Percentiles rank a stretch among this genome's conserved stretches.
These are phyloP conservation scores for Oncorhynchus gorbuscha DNA, from an alignment of 2,113 vertebrate species.

Conservation along the genomic window DNA sequence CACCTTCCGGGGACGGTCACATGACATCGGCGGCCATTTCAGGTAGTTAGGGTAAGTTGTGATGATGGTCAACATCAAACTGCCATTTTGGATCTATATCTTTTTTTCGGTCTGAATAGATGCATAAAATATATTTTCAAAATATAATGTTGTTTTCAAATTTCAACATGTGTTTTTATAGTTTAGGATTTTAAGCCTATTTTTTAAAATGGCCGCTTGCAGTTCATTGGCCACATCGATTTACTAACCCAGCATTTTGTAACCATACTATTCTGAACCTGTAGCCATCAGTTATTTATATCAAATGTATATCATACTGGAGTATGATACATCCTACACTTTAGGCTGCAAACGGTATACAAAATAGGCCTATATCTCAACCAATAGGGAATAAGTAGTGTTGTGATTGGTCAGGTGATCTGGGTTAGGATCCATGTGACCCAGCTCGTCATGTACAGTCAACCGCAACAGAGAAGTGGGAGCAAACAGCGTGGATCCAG, in stretches of 20 bases:
- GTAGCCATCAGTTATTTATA: background rate
- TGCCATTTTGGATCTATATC: background rate
- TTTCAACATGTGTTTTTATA: no score
- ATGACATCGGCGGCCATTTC: constrained; percentile 92
- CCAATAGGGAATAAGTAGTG: background rate
- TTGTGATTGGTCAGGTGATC: constrained; percentile 61
- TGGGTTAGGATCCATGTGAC: constrained; percentile 88
- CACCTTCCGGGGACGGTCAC: constrained; percentile 99
- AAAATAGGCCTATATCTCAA: no score
- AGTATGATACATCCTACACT: background rate
- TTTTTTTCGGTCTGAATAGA: background rate
- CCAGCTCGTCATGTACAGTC: constrained; percentile 96
- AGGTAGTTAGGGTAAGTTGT: constrained; percentile 32
- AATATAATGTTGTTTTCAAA: no score
- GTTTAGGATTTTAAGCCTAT: no score
- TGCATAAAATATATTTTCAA: no score
- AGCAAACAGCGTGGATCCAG: constrained; percentile 97
- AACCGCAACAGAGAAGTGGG: constrained; percentile 99
- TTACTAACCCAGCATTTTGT: constrained; percentile 78
- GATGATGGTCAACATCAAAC: background rate
- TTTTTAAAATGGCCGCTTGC: constrained; percentile 87
- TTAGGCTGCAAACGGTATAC: background rate
- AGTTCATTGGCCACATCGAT: constrained; percentile 89
- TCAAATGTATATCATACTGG: background rate
- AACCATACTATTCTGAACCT: constrained; percentile 6